Base-by-base conservation (phyloP, 1,140 invertebrate genomes). In the Hylaeus volcanicus region DNA sequence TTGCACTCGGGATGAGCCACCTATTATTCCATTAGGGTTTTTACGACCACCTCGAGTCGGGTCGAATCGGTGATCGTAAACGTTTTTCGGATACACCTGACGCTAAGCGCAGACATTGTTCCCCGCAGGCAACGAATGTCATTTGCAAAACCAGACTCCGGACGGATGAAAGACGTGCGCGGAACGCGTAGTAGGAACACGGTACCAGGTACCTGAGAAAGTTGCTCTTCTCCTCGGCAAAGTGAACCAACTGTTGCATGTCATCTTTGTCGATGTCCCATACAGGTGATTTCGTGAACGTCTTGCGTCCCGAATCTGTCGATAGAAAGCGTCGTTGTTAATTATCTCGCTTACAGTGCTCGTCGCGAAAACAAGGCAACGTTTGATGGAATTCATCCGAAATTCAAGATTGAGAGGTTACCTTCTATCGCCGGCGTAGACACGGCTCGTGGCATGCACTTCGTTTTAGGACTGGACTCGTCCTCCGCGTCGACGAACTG, bases 261-360 rank as follows among this genome's bases (percentile, higher is more conserved):
- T 90, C 87, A 76, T 90, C 89, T 77, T 90, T 88, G 11, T 89
- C 89, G 8, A 86, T 75, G 43, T 85, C 81, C 91, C 91, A 92
- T 15, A 86, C 87, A 6, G 88, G 81, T 3, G 90, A 87, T 88
- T 89, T 88, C 66, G 86, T 74, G 51, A 84, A 92, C 43, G 85
- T 82, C 77, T 84, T 74, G 55, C 85, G 75, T 26, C 56, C 79
- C 61, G 83, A 78, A 45, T 89, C 79, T 48, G 60, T 71, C 58
- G n/a, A 55, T 51, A 43, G 14, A 77, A 43, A 60, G 56, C 2
- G 11, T 55, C 1, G 15, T 11, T 8, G n/a, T 66, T 39, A 51
- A 26, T 39, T 14, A 9, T 15, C 15, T 15, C 4, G 14, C 41
- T 45, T 26, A 26, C 26, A 26, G 26, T 0, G 26, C 26, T 26